These are phyloP conservation scores for Folsomia manolachei DNA, from an alignment of 2,888 invertebrate genomes.

Conservation along the genomic window DNA sequence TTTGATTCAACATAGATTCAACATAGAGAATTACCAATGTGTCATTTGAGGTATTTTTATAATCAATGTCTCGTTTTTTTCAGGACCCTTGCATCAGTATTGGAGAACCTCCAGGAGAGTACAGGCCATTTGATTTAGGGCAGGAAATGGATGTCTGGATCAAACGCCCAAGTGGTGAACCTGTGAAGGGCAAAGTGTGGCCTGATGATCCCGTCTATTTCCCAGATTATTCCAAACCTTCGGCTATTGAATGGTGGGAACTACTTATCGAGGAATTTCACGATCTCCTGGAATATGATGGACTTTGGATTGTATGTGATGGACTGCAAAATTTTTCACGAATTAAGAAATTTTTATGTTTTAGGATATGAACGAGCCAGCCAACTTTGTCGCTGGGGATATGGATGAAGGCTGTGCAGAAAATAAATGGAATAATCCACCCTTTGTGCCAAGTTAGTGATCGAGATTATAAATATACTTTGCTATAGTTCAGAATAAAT, in stretches of 20 bases:
- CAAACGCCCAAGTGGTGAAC: slow-evolving; percentile 37
- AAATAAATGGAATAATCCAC: slow-evolving; percentile 63
- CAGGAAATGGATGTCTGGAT: slow-evolving; percentile 50
- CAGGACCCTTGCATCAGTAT: slow-evolving; percentile 37
- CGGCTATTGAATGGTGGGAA: slow-evolving; percentile 46
- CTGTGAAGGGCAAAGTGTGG: slow-evolving; percentile 43
- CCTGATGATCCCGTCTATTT: slow-evolving; percentile 42
- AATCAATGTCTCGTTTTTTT: background rate
- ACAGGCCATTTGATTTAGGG: slow-evolving; percentile 39
- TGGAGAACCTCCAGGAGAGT: slow-evolving; percentile 24
- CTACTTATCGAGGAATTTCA: slow-evolving; percentile 41
- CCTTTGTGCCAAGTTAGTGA: slow-evolving; percentile 66
- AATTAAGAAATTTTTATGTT: slow-evolving; percentile 19
- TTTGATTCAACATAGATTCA: too few relatives aligned
- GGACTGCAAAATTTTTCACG: too few relatives aligned
- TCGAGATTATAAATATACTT: background rate
- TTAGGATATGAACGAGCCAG: slow-evolving; percentile 85
- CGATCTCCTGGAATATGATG: slow-evolving; percentile 43
- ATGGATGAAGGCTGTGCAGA: slow-evolving; percentile 59
- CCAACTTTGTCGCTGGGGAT: slow-evolving; percentile 70
- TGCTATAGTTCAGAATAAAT: slow-evolving; percentile 5
- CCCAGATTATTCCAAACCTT: slow-evolving; percentile 46
- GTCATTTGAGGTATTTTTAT: background rate
- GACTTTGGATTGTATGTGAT: slow-evolving; percentile 51
- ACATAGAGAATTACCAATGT: background rate